Evolutionary conservation across 2,888 invertebrate genomes (phyloP).

Genomic region (Dilophus febrilis): DNA sequence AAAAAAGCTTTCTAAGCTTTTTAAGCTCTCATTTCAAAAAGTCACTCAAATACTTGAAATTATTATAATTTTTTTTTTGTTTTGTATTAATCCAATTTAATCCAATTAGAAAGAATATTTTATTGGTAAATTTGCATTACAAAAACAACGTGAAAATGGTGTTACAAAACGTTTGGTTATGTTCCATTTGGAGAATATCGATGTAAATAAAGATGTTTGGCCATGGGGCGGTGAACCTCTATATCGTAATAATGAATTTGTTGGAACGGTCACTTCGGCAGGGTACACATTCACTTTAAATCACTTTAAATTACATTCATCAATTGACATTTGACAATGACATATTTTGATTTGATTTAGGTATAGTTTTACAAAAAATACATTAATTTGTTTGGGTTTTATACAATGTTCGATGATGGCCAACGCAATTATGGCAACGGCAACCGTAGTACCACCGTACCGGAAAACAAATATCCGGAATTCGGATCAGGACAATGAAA

Average conservation of each 20-base stretch:
- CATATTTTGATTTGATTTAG: constrained; percentile 18
- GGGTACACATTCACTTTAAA: too few species aligned
- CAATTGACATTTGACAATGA: not conserved
- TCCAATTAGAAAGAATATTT: constrained; percentile 36
- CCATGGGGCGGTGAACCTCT: constrained; percentile 54
- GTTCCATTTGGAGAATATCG: constrained; percentile 42
- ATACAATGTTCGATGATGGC: constrained; percentile 27
- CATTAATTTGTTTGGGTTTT: constrained; percentile 47
- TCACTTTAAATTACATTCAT: constrained; percentile 5
- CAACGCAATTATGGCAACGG: not conserved
- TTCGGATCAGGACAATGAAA: not conserved
- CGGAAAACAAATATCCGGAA: not conserved
- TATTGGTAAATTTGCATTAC: constrained; percentile 44
- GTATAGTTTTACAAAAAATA: constrained; percentile 46
- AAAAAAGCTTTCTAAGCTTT: too few species aligned
- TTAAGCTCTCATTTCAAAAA: too few species aligned
- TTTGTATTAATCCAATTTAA: constrained; percentile 4
- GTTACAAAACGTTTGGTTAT: constrained; percentile 43
- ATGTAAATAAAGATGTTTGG: constrained; percentile 46
- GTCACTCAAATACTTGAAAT: too few species aligned
- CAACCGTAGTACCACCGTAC: not conserved
- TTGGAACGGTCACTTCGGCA: constrained; percentile 47
- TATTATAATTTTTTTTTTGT: too few species aligned
- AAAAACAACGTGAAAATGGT: constrained; percentile 41
- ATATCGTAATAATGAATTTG: constrained; percentile 44